Conservation (phyloP, 2,113 vertebrate genomes). For the Pteronura brasiliensis region DNA sequence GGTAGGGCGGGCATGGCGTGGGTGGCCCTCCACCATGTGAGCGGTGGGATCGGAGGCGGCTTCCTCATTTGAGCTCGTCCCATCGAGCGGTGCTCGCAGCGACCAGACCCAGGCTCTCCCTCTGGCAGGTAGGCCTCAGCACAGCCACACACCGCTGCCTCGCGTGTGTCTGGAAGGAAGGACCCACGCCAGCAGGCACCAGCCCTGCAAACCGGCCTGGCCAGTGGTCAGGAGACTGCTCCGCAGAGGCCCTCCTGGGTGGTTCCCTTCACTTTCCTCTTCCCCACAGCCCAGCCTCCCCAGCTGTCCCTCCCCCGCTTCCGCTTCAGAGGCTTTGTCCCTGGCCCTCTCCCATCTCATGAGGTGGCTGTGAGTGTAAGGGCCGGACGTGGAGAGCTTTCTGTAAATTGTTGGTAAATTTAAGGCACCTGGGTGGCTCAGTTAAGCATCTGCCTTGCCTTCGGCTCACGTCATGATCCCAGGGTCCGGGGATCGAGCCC, state of each 20-base stretch:
- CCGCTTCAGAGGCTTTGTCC: background rate
- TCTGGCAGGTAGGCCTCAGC: background rate
- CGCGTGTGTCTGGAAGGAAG: background rate
- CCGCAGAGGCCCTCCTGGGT: background rate
- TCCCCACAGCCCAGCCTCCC: background rate
- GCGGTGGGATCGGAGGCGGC: accelerated
- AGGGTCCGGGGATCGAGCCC: too few relatives aligned
- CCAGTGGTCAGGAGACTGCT: background rate
- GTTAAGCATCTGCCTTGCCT: too few relatives aligned
- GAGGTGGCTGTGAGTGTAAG: background rate
- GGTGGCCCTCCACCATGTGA: background rate
- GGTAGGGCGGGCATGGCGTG: background rate
- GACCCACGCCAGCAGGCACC: accelerated
- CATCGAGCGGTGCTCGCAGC: accelerated
- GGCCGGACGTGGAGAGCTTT: accelerated
- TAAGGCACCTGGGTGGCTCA: background rate
- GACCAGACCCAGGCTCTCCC: background rate
- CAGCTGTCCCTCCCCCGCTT: background rate
- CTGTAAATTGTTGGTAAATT: background rate
- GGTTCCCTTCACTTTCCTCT: accelerated
- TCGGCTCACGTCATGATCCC: too few relatives aligned
- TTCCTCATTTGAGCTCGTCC: too few relatives aligned
- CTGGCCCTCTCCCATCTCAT: accelerated
- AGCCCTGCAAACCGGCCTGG: background rate
- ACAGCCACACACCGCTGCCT: accelerated